phyloP scores from a whole-genome alignment of 2,113 vertebrate genomes.

The Scomber colias region DNA sequence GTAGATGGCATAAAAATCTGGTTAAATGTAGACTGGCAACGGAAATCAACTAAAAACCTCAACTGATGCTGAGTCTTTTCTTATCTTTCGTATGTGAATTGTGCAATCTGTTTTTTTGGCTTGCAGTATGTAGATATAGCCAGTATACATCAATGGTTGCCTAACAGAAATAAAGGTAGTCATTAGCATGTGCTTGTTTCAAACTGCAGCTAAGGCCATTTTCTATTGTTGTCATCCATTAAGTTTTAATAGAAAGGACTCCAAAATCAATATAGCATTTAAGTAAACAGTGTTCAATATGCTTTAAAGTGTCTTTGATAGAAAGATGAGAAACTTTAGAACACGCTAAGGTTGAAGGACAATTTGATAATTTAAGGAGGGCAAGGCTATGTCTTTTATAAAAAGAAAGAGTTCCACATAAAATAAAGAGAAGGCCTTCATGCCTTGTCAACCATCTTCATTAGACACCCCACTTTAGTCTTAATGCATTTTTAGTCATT shows the following conservation, averaged over 20 bases:
- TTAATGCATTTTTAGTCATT: constrained; percentile 81
- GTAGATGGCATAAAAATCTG: neutral
- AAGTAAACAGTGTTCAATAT: constrained; percentile 49
- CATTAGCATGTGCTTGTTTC: constrained; percentile 52
- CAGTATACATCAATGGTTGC: neutral
- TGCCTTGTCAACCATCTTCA: constrained; percentile 72
- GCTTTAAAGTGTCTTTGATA: constrained; percentile 68
- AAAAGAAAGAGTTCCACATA: constrained; percentile 56
- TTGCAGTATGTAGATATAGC: no score
- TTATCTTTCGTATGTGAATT: no score
- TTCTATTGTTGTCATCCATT: constrained; percentile 54
- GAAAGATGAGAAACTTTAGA: constrained; percentile 65
- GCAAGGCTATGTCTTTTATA: constrained; percentile 73
- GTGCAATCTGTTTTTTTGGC: no score
- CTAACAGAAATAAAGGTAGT: neutral
- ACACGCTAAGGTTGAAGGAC: constrained; percentile 70
- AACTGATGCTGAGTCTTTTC: neutral
- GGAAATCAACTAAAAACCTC: neutral
- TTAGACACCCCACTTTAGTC: constrained; percentile 75
- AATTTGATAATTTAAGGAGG: constrained; percentile 69
- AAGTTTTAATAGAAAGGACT: constrained; percentile 50
- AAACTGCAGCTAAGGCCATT: constrained; percentile 43
- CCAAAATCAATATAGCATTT: constrained; percentile 55
- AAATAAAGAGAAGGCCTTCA: constrained; percentile 71
- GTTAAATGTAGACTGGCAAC: neutral